These are phyloP conservation scores for Cataglyphis cursor DNA, from an alignment of 2,888 invertebrate genomes.

Conservation along the genomic window DNA sequence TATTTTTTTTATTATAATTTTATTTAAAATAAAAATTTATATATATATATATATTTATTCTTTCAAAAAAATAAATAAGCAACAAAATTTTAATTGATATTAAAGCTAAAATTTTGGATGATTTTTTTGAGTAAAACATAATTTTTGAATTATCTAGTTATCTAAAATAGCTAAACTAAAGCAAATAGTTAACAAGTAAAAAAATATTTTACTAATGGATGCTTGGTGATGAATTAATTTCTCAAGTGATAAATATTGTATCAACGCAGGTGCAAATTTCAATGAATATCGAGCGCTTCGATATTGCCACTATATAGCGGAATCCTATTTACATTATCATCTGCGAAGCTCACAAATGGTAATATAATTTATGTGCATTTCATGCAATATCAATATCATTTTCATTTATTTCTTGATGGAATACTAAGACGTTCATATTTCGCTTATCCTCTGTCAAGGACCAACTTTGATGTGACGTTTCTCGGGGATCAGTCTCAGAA, in stretches of 20 bases:
- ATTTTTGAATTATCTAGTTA: neutral
- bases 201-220: neutral
- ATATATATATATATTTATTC: no score
- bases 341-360: neutral
- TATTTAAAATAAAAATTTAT: neutral
- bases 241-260: neutral
- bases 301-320: neutral
- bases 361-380: neutral
- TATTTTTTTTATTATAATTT: neutral
- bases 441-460: neutral
- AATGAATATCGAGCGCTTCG: conserved; percentile 1
- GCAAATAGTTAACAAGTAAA: neutral
- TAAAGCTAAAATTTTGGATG: neutral
- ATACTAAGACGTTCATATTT: neutral
- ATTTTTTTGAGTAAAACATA: neutral
- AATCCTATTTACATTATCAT: neutral
- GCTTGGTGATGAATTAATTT: neutral
- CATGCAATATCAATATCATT: neutral
- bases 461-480: neutral
- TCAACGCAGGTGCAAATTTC: conserved; percentile 6
- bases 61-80: neutral
- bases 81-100: neutral
- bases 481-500: neutral
- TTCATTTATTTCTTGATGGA: neutral
- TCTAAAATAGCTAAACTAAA: neutral